Evolutionary conservation across 2,888 invertebrate genomes (phyloP).

Genomic region (Leucozona laternaria): DNA sequence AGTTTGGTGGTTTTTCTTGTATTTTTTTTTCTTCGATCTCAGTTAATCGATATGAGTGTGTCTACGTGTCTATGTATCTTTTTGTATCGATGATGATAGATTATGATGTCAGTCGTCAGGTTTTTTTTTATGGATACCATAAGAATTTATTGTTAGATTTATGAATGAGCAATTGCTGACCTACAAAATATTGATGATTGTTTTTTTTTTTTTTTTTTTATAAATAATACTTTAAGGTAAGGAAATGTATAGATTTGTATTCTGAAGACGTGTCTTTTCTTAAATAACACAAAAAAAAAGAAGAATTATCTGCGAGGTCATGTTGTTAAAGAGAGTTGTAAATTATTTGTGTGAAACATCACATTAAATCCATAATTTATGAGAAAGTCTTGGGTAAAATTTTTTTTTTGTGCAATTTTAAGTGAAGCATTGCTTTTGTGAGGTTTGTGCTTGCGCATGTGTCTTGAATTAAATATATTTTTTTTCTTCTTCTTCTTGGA

Average conservation of each 20-base stretch:
- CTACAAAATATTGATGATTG: conserved; percentile 26
- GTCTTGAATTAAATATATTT: conserved; percentile 4
- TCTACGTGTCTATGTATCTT: conserved; percentile 15
- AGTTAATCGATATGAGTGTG: conserved; percentile 6
- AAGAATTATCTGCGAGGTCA: conserved; percentile 8
- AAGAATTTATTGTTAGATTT: conserved; percentile 26
- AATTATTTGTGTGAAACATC: neutral
- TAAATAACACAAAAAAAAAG: neutral
- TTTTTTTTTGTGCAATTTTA: conserved; percentile 25
- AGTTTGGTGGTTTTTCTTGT: conserved; percentile 31
- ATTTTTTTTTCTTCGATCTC: neutral
- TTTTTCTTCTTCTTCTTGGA: neutral
- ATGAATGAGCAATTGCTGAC: conserved; percentile 38
- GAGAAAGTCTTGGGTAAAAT: conserved; percentile 26
- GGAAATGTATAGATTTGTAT: conserved; percentile 18
- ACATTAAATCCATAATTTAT: conserved; percentile 51
- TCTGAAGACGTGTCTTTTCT: conserved; percentile 30
- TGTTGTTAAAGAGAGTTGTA: conserved; percentile 9
- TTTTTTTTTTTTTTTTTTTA: neutral
- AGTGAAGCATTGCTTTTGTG: conserved; percentile 20
- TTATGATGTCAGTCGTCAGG: conserved; percentile 52
- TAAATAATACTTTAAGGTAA: neutral
- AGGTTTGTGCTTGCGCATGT: conserved; percentile 12
- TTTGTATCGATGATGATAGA: conserved; percentile 39
- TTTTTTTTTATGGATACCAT: conserved; percentile 4